Evolutionary conservation across 2,888 invertebrate genomes (phyloP).

Genomic region (Mesoligia furuncula): DNA sequence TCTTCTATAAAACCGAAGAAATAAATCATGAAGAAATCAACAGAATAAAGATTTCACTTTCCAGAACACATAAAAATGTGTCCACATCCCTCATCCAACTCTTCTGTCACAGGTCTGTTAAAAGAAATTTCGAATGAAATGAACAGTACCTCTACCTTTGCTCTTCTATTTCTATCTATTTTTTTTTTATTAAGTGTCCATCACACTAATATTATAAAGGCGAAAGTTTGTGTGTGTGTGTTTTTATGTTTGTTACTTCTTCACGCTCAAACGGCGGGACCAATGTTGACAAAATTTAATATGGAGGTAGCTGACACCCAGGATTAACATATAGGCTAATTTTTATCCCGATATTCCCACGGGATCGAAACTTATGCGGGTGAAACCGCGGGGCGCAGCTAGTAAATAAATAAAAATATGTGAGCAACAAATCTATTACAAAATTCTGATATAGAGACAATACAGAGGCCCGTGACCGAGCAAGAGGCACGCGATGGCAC

Average conservation of each 20-base stretch:
- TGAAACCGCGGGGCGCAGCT: too few species aligned
- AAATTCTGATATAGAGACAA: constrained; percentile 26
- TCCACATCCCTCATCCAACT: not conserved
- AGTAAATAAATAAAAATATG: not conserved
- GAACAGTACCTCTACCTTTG: not conserved
- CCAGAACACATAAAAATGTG: not conserved
- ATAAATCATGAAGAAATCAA: not conserved
- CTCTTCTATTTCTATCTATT: not conserved
- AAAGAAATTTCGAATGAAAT: not conserved
- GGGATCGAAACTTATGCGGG: too few species aligned
- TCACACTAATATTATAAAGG: too few species aligned
- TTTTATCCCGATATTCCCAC: too few species aligned
- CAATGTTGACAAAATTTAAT: too few species aligned
- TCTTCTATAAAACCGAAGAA: not conserved
- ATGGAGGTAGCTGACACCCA: too few species aligned
- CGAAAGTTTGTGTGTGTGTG: too few species aligned
- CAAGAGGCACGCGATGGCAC: constrained; percentile 33
- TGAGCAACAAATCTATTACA: not conserved
- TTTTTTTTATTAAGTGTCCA: not conserved
- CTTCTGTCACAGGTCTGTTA: not conserved
- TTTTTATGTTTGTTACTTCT: too few species aligned
- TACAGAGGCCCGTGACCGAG: constrained; percentile 29
- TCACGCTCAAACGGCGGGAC: too few species aligned
- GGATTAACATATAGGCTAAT: too few species aligned
- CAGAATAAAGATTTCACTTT: not conserved